phyloP scores from a whole-genome alignment of 2,797 vertebrate genomes.

The Zalophus californianus region DNA sequence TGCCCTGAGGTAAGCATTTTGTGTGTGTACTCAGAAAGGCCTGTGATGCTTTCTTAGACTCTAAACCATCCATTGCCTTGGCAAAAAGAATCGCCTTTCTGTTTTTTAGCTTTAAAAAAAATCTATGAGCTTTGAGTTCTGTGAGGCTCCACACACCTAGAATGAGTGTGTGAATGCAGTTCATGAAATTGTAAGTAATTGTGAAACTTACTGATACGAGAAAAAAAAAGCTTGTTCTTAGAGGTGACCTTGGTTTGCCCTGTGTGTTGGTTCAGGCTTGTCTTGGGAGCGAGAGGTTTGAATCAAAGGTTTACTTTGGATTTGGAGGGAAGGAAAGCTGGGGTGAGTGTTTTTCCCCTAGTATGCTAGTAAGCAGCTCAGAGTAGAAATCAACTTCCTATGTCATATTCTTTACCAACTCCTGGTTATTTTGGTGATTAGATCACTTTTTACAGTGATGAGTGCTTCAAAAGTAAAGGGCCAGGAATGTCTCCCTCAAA shows the following conservation, averaged over 20 bases:
- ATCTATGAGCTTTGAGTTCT: neutral
- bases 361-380: neutral
- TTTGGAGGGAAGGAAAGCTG: conserved; percentile 9
- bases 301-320: neutral
- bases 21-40: neutral
- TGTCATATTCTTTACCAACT: neutral
- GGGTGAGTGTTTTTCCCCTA: neutral
- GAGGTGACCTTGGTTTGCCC: neutral
- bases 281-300: neutral
- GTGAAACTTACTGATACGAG: neutral
- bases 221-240: neutral
- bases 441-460: neutral
- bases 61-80: neutral
- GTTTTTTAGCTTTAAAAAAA: neutral
- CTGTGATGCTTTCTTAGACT: neutral
- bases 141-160: neutral
- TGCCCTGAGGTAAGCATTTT: neutral
- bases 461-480: neutral
- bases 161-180: conserved; percentile 3
- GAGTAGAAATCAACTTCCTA: neutral
- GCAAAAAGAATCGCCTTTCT: neutral
- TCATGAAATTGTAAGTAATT: neutral
- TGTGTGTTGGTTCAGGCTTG: neutral
- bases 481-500: neutral
- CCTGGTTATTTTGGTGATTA: conserved; percentile 4